Percentiles rank a stretch among this genome's conserved stretches.
phyloP scores from a whole-genome alignment of 1,140 invertebrate genomes.

The Conopomorpha cramerella region DNA sequence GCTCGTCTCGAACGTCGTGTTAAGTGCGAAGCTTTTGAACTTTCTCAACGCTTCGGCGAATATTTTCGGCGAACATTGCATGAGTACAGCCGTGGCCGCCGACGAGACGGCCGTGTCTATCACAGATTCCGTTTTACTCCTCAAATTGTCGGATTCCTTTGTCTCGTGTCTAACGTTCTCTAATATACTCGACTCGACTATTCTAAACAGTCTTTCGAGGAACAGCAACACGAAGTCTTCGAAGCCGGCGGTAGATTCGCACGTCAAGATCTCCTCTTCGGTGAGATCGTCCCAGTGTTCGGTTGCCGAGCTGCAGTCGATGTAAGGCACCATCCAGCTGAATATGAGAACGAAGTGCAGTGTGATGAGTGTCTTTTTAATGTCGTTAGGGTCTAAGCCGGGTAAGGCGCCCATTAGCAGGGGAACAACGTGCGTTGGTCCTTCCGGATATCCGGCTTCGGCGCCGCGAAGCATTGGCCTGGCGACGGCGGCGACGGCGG shows the following conservation, averaged over 20 bases:
- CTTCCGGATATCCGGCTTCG: slow-evolving; percentile 71
- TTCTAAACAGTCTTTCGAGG: slow-evolving; percentile 74
- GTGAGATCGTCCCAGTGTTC: slow-evolving; percentile 71
- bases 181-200: slow-evolving; percentile 75
- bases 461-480: slow-evolving; percentile 71
- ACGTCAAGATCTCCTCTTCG: slow-evolving; percentile 77
- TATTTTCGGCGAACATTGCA: slow-evolving; percentile 55
- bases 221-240: slow-evolving; percentile 87
- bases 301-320: slow-evolving; percentile 80
- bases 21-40: slow-evolving; percentile 73
- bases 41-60: slow-evolving; percentile 75
- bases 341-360: slow-evolving; percentile 81
- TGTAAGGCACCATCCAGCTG: slow-evolving; percentile 75
- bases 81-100: slow-evolving; percentile 68
- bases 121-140: slow-evolving; percentile 73
- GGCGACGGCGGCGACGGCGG: slow-evolving; percentile 73
- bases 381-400: slow-evolving; percentile 90
- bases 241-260: slow-evolving; percentile 80
- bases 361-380: slow-evolving; percentile 79
- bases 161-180: slow-evolving; percentile 71
- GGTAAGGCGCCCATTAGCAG: slow-evolving; percentile 80
- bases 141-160: slow-evolving; percentile 59
- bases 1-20: slow-evolving; percentile 78
- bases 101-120: slow-evolving; percentile 72
- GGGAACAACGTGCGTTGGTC: slow-evolving; percentile 80